Evolutionary conservation across 2,113 vertebrate species (phyloP).

Genomic region (Pteropus alecto): DNA sequence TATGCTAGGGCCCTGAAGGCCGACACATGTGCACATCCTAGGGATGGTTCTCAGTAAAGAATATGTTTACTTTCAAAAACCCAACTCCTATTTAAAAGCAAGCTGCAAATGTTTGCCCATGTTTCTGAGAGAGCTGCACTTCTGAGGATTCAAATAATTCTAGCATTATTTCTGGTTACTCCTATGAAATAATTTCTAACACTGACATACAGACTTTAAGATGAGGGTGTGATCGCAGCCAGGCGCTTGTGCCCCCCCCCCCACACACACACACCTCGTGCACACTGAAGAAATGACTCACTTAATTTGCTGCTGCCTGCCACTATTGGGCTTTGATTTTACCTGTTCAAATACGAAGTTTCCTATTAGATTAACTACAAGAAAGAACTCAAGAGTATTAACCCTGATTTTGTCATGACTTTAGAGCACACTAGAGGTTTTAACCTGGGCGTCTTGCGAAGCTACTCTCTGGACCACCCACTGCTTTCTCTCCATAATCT

Average conservation of each 20-base stretch:
- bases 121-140: not conserved
- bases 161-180: slow-evolving; percentile 44
- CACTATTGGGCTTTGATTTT: slow-evolving; percentile 71
- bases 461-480: not conserved
- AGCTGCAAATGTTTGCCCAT: not conserved
- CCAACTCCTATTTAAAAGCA: slow-evolving; percentile 31
- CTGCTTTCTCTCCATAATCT: not conserved
- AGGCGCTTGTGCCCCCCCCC: not conserved
- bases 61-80: not conserved
- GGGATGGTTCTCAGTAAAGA: not conserved
- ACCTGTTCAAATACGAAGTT: slow-evolving; percentile 74
- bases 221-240: slow-evolving; percentile 30
- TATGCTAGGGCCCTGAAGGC: not conserved
- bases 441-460: not conserved
- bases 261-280: not conserved
- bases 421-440: not conserved
- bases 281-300: slow-evolving; percentile 75
- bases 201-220: slow-evolving; percentile 34
- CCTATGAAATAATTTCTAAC: slow-evolving; percentile 55
- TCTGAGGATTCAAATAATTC: not conserved
- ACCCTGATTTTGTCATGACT: slow-evolving; percentile 4
- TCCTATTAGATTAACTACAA: slow-evolving; percentile 63
- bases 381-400: slow-evolving; percentile 30
- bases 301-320: slow-evolving; percentile 69
- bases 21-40: not conserved